Evolutionary conservation across 2,888 invertebrate species (phyloP).

Genomic region (Eledona agricola): DNA sequence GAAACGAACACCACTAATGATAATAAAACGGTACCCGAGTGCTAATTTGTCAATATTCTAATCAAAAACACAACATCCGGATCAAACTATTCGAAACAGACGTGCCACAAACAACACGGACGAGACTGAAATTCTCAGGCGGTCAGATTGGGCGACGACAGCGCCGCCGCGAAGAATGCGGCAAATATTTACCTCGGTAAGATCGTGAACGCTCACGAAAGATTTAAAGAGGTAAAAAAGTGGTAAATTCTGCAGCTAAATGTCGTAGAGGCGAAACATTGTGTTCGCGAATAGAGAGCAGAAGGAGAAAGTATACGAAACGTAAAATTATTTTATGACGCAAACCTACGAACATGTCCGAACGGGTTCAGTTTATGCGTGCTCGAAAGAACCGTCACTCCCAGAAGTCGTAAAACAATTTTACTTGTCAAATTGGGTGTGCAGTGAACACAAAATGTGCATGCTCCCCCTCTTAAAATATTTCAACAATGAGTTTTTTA

Average conservation of each 20-base stretch:
- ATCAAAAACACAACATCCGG: constrained; percentile 21
- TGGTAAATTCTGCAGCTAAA: constrained; percentile 1
- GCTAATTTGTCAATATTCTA: constrained; percentile 20
- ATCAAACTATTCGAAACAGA: constrained; percentile 10
- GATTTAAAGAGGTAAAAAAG: not conserved
- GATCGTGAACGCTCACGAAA: constrained; percentile 34
- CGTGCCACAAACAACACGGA: constrained; percentile 46
- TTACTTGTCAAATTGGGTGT: constrained; percentile 17
- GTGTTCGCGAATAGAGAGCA: too few relatives aligned
- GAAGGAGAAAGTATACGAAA: too few relatives aligned
- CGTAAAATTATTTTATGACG: too few relatives aligned
- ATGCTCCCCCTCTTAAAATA: too few relatives aligned
- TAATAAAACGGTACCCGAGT: constrained; percentile 36
- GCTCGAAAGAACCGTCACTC: constrained; percentile 13
- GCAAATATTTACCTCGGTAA: constrained; percentile 27
- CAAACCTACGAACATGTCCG: constrained; percentile 8
- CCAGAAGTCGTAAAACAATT: constrained; percentile 32
- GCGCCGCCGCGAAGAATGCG: constrained; percentile 48
- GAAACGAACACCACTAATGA: constrained; percentile 2
- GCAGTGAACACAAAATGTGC: constrained; percentile 24
- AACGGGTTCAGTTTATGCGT: not conserved
- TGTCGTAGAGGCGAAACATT: too few relatives aligned
- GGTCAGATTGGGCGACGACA: constrained; percentile 42
- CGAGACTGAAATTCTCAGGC: constrained; percentile 37
- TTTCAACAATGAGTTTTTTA: too few relatives aligned